These are phyloP conservation scores for Ceratitis capitata DNA, from an alignment of 1,140 invertebrate species.

Conservation along the genomic window DNA sequence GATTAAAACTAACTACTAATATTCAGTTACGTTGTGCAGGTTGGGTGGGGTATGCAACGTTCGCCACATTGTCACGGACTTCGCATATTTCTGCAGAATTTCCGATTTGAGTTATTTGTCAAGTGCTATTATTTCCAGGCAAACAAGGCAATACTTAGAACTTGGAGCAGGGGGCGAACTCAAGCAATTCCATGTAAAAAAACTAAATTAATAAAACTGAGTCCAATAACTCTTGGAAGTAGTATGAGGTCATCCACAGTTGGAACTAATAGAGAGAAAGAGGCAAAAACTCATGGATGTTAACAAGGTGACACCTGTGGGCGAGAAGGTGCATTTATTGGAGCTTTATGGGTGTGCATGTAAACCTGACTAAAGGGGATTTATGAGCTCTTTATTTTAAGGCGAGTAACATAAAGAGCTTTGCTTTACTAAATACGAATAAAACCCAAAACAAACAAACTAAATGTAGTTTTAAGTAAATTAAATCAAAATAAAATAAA, in stretches of 20 bases:
- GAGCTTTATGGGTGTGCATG: not conserved
- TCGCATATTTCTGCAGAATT: slow-evolving; percentile 7
- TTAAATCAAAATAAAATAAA: too few relatives aligned
- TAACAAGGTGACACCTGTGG: not conserved
- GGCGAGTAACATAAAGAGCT: too few relatives aligned
- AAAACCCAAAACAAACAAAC: too few relatives aligned
- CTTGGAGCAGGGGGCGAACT: not conserved
- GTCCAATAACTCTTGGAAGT: not conserved
- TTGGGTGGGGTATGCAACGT: not conserved
- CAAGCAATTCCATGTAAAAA: not conserved
- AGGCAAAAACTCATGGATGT: not conserved
- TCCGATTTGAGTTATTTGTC: not conserved
- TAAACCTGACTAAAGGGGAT: too few relatives aligned
- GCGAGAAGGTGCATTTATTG: not conserved
- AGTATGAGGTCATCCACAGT: not conserved
- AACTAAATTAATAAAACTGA: not conserved
- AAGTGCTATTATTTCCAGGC: not conserved
- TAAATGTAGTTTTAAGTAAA: too few relatives aligned
- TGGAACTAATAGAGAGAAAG: not conserved
- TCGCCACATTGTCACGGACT: not conserved
- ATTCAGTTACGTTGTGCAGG: not conserved
- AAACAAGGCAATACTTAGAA: not conserved
- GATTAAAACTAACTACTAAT: not conserved
- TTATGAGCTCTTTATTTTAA: too few relatives aligned
- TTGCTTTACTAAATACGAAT: too few relatives aligned